A percentile compares a stretch with the other conserved stretches of the same genome.
These are phyloP conservation scores for Phorcus lineatus DNA, from an alignment of 2,888 invertebrate species.

Conservation along the genomic window DNA sequence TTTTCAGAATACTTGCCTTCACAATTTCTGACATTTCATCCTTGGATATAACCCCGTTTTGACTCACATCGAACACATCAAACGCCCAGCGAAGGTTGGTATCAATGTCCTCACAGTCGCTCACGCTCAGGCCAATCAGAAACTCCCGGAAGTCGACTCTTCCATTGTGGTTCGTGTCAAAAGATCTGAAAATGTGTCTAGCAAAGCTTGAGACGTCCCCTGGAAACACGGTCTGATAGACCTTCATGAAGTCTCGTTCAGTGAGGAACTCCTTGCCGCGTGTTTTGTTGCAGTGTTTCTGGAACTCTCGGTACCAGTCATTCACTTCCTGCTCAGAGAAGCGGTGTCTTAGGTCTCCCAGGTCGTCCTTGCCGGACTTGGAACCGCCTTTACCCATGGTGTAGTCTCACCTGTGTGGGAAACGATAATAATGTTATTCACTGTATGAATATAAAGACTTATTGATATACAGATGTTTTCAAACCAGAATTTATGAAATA, in stretches of 20 bases:
- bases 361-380: too few relatives aligned
- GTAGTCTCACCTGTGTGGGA: too few relatives aligned
- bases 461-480: too few relatives aligned
- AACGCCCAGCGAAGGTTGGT: slow-evolving; percentile 30
- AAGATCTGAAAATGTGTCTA: slow-evolving; percentile 28
- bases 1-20: not conserved
- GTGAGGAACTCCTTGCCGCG: not conserved
- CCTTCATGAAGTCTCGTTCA: slow-evolving; percentile 23
- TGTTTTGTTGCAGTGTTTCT: not conserved
- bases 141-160: slow-evolving; percentile 29
- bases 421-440: too few relatives aligned
- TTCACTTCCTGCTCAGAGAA: slow-evolving; percentile 30
- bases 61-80: slow-evolving; percentile 26
- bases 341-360: not conserved
- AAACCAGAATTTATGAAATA: too few relatives aligned
- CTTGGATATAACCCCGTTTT: slow-evolving; percentile 17
- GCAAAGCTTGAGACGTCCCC: slow-evolving; percentile 25
- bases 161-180: slow-evolving; percentile 21
- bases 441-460: too few relatives aligned
- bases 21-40: slow-evolving; percentile 24
- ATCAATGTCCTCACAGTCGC: slow-evolving; percentile 22
- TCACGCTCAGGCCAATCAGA: slow-evolving; percentile 25
- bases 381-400: too few relatives aligned
- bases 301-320: slow-evolving; percentile 31
- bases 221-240: slow-evolving; percentile 26